Evolutionary conservation across 2,888 invertebrate species (phyloP).

Genomic region (Euproctis similis): DNA sequence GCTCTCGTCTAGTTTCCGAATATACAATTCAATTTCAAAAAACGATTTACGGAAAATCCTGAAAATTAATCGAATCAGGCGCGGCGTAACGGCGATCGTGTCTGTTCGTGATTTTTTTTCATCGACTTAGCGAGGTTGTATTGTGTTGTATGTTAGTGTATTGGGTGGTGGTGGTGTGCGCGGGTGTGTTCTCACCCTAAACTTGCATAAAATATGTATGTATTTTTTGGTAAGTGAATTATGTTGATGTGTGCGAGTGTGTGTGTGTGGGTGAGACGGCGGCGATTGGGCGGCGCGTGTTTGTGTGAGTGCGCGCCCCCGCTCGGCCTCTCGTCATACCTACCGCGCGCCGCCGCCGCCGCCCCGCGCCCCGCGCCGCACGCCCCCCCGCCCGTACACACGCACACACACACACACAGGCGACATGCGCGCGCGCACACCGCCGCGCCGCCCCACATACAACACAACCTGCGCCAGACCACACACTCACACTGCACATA

Average conservation of each 20-base stretch:
- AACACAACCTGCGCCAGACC: too few species aligned
- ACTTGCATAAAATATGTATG: constrained; percentile 52
- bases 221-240: constrained; percentile 51
- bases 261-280: constrained; percentile 46
- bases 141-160: constrained; percentile 13
- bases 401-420: constrained; percentile 21
- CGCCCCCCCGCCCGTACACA: constrained; percentile 17
- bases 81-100: constrained; percentile 28
- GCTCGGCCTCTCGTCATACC: constrained; percentile 54
- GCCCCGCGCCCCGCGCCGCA: constrained; percentile 12
- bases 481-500: too few species aligned
- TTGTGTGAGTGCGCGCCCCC: constrained; percentile 52
- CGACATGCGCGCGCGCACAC: constrained; percentile 17
- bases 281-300: constrained; percentile 52
- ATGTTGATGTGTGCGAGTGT: constrained; percentile 37
- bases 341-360: constrained; percentile 33
- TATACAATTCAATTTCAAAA: constrained; percentile 15
- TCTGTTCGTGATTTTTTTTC: constrained; percentile 50
- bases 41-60: constrained; percentile 20
- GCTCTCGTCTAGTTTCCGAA: constrained; percentile 23
- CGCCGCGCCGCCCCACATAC: too few species aligned
- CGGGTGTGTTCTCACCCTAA: constrained; percentile 48
- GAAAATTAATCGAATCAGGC: constrained; percentile 33
- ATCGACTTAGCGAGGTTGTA: constrained; percentile 18
- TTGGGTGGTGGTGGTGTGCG: constrained; percentile 41